Percentiles rank a stretch among this genome's conserved stretches.
Evolutionary conservation across 2,888 invertebrate genomes (phyloP).

Genomic region (Zootermopsis nevadensis): DNA sequence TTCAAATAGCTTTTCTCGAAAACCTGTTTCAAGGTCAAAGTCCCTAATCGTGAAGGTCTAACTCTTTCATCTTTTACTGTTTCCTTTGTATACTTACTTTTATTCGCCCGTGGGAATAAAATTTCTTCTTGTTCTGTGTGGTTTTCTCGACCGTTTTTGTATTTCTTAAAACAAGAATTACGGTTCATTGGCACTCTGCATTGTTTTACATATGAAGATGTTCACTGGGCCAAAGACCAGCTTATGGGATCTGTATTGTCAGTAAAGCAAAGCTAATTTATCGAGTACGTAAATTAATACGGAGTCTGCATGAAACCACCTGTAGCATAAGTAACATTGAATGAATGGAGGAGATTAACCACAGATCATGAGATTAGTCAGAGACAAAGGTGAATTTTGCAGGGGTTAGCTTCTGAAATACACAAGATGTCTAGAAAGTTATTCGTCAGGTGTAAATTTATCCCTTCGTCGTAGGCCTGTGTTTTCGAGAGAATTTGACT

Average conservation of each 20-base stretch:
- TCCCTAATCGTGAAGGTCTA: constrained; percentile 18
- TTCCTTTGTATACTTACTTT: neutral
- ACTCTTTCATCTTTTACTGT: neutral
- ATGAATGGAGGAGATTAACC: too few relatives aligned
- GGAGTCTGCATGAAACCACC: neutral
- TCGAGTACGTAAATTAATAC: neutral
- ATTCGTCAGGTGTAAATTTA: too few relatives aligned
- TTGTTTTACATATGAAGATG: neutral
- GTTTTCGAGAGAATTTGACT: too few relatives aligned
- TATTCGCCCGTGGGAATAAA: constrained; percentile 5
- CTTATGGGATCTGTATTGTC: neutral
- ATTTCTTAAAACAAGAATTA: neutral
- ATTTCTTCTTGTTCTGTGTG: neutral
- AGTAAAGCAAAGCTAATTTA: neutral
- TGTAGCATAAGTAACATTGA: neutral
- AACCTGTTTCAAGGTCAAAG: constrained; percentile 33
- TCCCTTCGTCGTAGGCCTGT: too few relatives aligned
- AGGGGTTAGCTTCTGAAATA: too few relatives aligned
- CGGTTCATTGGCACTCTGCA: neutral
- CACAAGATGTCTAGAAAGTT: too few relatives aligned
- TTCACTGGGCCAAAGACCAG: neutral
- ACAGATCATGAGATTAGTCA: too few relatives aligned
- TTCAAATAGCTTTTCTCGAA: constrained; percentile 22
- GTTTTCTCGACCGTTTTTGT: neutral
- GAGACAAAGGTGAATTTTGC: too few relatives aligned